Evolutionary conservation across 2,888 invertebrate genomes (phyloP).

Genomic region (Zhuqinia jingwanae): DNA sequence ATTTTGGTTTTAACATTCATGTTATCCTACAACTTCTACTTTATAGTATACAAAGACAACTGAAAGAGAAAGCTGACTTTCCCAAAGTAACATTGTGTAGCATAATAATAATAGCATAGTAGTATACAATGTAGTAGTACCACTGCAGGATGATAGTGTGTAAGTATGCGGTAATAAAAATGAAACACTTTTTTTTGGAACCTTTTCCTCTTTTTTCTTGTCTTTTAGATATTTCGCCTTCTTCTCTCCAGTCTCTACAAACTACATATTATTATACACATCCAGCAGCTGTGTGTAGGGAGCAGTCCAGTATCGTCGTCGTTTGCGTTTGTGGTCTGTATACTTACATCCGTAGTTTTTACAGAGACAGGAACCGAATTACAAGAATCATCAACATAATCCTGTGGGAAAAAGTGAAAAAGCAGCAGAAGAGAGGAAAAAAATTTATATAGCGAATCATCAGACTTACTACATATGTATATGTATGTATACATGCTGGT

Average conservation of each 20-base stretch:
- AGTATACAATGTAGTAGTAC: no score
- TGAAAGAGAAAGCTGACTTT: constrained; percentile 7
- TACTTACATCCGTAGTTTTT: not conserved
- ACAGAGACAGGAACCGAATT: constrained; percentile 64
- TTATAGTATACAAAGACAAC: not conserved
- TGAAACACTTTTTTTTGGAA: constrained; percentile 40
- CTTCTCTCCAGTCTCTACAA: no score
- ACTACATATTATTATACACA: no score
- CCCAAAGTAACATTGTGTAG: not conserved
- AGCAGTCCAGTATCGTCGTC: not conserved
- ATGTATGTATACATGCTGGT: not conserved
- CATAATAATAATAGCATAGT: no score
- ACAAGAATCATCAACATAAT: constrained; percentile 64
- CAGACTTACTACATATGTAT: not conserved
- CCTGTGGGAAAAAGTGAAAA: constrained; percentile 61
- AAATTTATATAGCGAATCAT: constrained; percentile 14
- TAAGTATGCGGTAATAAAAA: constrained; percentile 35
- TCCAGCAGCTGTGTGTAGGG: not conserved
- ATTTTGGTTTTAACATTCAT: constrained; percentile 50
- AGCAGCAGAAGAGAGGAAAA: not conserved
- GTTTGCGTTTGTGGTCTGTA: not conserved
- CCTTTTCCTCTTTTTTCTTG: constrained; percentile 13
- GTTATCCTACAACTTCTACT: constrained; percentile 2
- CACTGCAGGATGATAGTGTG: not conserved
- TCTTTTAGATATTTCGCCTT: constrained; percentile 15